Percentiles rank a stretch among this genome's conserved stretches.
Evolutionary conservation across 2,888 invertebrate species (phyloP).

Genomic region (Acrobasis suavella): DNA sequence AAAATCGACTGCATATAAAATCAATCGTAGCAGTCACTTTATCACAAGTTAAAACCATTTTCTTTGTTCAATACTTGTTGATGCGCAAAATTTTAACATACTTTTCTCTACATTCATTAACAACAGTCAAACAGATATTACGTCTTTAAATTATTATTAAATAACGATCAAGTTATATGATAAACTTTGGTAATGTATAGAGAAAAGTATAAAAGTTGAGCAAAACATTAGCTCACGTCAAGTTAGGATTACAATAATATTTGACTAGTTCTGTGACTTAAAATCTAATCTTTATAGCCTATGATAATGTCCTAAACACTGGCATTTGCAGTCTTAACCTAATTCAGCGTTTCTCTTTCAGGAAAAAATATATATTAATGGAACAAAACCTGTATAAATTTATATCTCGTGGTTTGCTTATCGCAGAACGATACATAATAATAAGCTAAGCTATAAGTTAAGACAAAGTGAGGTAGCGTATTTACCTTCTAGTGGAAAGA

Average conservation of each 20-base stretch:
- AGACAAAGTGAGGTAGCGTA: constrained; percentile 80
- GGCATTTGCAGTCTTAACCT: constrained; percentile 74
- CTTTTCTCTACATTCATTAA: constrained; percentile 7
- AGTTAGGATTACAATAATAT: constrained; percentile 50
- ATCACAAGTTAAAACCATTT: constrained; percentile 49
- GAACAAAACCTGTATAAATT: constrained; percentile 19
- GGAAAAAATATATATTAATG: constrained; percentile 20
- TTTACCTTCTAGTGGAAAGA: constrained; percentile 78
- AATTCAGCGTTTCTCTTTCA: constrained; percentile 34
- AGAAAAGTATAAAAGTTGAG: constrained; percentile 51
- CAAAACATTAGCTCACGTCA: constrained; percentile 64
- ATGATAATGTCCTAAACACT: constrained; percentile 68
- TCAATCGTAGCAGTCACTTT: constrained; percentile 63
- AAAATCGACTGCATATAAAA: constrained; percentile 67
- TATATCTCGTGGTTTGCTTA: constrained; percentile 14
- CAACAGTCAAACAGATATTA: constrained; percentile 5
- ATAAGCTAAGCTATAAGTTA: constrained; percentile 77
- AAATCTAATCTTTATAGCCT: constrained; percentile 55
- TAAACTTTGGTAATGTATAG: constrained; percentile 23
- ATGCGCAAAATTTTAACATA: constrained; percentile 8
- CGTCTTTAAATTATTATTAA: neutral
- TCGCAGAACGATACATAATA: constrained; percentile 37
- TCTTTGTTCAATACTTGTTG: constrained; percentile 1
- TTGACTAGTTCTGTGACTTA: constrained; percentile 78
- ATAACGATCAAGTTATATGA: constrained; percentile 25